Evolutionary conservation across 2,797 vertebrate genomes (phyloP).

Genomic region (Chaenodraco wilsoni): DNA sequence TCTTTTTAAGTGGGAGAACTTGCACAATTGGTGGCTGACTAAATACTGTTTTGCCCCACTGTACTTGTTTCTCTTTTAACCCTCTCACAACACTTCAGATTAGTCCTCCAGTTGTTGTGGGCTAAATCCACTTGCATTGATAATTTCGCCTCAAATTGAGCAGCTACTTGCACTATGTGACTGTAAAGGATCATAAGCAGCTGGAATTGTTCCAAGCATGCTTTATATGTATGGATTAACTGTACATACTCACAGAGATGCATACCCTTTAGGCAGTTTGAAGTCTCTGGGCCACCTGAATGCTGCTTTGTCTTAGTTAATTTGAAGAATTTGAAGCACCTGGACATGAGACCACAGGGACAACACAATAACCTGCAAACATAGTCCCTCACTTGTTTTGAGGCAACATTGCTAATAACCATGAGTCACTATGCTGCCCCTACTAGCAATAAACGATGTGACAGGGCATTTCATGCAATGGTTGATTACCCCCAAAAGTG

Average conservation of each 20-base stretch:
- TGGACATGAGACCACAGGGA: not conserved
- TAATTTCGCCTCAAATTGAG: not conserved
- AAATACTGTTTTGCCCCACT: too few species aligned
- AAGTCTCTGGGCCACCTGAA: not conserved
- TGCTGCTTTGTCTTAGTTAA: constrained; percentile 20
- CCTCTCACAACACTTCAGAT: constrained; percentile 8
- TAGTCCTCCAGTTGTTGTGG: not conserved
- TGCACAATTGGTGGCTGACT: too few species aligned
- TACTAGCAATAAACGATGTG: constrained; percentile 21
- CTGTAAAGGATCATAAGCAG: not conserved
- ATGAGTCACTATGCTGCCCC: constrained; percentile 17
- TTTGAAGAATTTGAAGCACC: not conserved
- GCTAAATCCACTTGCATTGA: not conserved
- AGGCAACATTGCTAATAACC: constrained; percentile 17
- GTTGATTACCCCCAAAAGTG: constrained; percentile 49
- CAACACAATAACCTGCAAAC: not conserved
- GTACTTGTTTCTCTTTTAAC: not conserved
- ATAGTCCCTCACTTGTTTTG: not conserved
- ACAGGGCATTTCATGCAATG: constrained; percentile 27
- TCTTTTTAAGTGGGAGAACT: too few species aligned
- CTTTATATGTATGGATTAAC: not conserved
- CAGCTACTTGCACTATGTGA: constrained; percentile 14
- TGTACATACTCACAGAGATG: not conserved
- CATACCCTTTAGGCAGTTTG: constrained; percentile 6
- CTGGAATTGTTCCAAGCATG: not conserved